Evolutionary conservation across 1,140 invertebrate genomes (phyloP).

Genomic region (Drosophila nasuta): DNA sequence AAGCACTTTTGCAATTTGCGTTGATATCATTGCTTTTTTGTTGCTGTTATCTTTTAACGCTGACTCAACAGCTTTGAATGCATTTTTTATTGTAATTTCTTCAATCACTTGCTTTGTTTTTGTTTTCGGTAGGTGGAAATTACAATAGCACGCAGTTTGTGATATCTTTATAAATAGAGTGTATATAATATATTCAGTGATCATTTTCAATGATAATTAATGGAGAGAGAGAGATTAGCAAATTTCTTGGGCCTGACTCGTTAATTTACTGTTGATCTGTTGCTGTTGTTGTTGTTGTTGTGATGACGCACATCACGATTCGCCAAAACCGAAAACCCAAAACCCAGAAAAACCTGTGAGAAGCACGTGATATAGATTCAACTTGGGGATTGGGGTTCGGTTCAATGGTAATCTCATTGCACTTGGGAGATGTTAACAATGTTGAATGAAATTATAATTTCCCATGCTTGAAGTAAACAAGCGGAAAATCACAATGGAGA

Average conservation of each 20-base stretch:
- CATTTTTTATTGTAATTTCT: not conserved
- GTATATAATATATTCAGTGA: not conserved
- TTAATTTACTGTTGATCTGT: conserved; percentile 18
- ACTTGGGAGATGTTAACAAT: conserved; percentile 9
- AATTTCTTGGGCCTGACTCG: conserved; percentile 20
- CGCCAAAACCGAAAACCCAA: not conserved
- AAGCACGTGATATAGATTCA: conserved; percentile 6
- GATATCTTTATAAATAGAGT: not conserved
- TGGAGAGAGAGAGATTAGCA: conserved; percentile 8
- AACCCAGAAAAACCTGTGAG: not conserved
- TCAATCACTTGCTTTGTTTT: not conserved
- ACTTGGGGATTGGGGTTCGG: too few species aligned
- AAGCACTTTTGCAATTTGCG: not conserved
- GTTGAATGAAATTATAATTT: conserved; percentile 34
- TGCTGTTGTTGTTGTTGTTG: not conserved
- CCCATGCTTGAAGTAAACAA: conserved; percentile 25
- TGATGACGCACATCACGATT: conserved; percentile 33
- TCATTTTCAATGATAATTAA: conserved; percentile 23
- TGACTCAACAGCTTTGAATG: conserved; percentile 12
- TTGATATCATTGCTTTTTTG: not conserved
- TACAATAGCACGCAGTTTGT: conserved; percentile 13
- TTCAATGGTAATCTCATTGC: conserved; percentile 1
- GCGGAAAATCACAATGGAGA: conserved; percentile 44
- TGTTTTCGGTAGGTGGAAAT: conserved; percentile 14
- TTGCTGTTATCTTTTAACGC: conserved; percentile 2